A percentile compares a stretch with the other conserved stretches of the same genome.
Evolutionary conservation across 1,140 invertebrate species (phyloP).

Genomic region (Chelonus insularis): DNA sequence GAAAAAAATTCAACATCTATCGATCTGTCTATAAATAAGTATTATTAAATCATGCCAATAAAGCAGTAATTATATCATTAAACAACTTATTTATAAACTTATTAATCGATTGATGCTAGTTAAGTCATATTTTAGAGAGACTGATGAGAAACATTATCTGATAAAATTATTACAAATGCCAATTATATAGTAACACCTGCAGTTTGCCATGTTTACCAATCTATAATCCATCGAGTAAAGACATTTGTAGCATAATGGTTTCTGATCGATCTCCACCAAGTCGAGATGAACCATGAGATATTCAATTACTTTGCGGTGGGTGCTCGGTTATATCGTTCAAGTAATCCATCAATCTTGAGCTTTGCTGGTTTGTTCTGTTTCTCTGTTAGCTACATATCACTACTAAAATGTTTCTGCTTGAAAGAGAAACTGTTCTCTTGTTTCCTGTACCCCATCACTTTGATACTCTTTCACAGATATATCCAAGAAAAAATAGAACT

Average conservation of each 20-base stretch:
- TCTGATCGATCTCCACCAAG: constrained; percentile 50
- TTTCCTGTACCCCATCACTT: not conserved
- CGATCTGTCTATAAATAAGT: too few species aligned
- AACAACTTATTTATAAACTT: too few species aligned
- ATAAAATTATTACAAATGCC: not conserved
- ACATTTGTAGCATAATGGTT: constrained; percentile 43
- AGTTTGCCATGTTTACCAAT: constrained; percentile 13
- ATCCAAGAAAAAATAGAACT: too few species aligned
- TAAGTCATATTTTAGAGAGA: too few species aligned
- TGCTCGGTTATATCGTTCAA: constrained; percentile 40
- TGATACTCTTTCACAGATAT: not conserved
- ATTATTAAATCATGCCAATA: too few species aligned
- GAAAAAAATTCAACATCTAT: too few species aligned
- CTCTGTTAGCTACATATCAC: constrained; percentile 29
- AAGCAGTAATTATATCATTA: too few species aligned
- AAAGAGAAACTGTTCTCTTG: constrained; percentile 8
- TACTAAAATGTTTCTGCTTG: not conserved
- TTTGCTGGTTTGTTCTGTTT: constrained; percentile 22
- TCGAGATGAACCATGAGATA: constrained; percentile 49
- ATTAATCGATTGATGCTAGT: too few species aligned
- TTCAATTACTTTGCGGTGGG: constrained; percentile 48
- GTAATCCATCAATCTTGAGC: constrained; percentile 47
- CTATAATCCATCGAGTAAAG: constrained; percentile 33
- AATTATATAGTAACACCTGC: too few species aligned
- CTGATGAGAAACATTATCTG: not conserved